Evolutionary conservation across 1,140 invertebrate species (phyloP), one percentile per base, ranked within the genome.

Genomic region (Drosophila seguyi): DNA sequence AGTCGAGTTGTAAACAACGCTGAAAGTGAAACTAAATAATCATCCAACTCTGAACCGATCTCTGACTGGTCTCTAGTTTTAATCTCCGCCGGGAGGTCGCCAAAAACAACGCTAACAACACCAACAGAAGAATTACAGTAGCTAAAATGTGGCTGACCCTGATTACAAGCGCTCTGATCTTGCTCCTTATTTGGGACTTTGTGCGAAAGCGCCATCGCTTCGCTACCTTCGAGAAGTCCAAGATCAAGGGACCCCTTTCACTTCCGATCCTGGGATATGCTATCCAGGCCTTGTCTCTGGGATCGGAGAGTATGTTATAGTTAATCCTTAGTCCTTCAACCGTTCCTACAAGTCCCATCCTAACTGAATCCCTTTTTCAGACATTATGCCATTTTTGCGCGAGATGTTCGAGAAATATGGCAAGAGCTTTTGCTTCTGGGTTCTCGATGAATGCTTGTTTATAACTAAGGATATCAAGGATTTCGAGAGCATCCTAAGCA

Each of bases 401-500:
- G 27, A 47, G 1, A 42, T 31, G 34, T 88, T 88, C 34, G 47
- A 53, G 2, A 38, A 50, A 2, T 84, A 81, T 48, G 85, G 85
- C 36, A 72, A 84, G 16, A 90, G 63, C 1, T 90, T 86, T 96
- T 20, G 93, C 93, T 29, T 94, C 92, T 55, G 96, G 96, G 71
- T 93, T 95, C 34, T 91, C 94, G n/a, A 94, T 14, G 82, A 91
- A 10, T 75, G 71, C 11, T 29, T 62, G 41, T 22, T 91, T 91
- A 79, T 18, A 25, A 83, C 83, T 31, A 91, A 25, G 59, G 94
- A 96, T 29, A 7, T 73, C 0, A 52, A 53, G 8, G 50, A 75
- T 25, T 86, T 91, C 16, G 90, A 88, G 61, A 13, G 39, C n/a
- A 90, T 91, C 53, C 36, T 91, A 13, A 56, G 66, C 38, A 91